Evolutionary conservation across 2,888 invertebrate genomes (phyloP), one percentile per base, ranked within the genome.

Genomic region (Troides helena): DNA sequence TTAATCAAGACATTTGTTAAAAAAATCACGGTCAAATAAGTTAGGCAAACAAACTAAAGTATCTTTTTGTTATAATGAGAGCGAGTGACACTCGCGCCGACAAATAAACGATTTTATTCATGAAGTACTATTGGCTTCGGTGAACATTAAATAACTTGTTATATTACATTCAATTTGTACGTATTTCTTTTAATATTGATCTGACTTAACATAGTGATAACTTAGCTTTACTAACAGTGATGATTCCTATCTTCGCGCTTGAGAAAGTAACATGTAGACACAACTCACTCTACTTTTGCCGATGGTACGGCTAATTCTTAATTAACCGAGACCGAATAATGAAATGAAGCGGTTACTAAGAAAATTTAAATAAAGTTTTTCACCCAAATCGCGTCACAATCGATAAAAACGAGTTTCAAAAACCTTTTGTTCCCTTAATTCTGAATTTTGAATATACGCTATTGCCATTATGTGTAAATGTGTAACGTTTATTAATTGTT

Each of bases 201-300:
- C 4, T 18, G 7, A 53, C 18, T 14, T 14, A 50, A 17, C 21
- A 21, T 50, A 70, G 66, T 70, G 63, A 53, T 67, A 67, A 62
- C 60, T 36, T 62, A 63, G 64, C 70, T 70, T 70, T 70, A 70
- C 25, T 21, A 67, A 67, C 63, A 61, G 60, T 60, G 67, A 70
- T 67, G 70, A 70, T 70, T 70, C 67, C 70, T 67, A 67, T 64
- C 70, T 70, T 67, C 70, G 70, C 70, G 70, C 67, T 63, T 67
- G 70, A 70, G 70, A 70, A 70, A 70, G 64, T 70, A 64, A 67
- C 64, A 70, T 67, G 67, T 70, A 70, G 60, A 67, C 60, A 67
- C 63, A 61, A 57, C 63, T 70, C 60, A 70, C 64, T 70, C 64
- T 70, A 66, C 69, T 62, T 70, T 70, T 67, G 67, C 67, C 67